A percentile compares a stretch with the other conserved stretches of the same genome.
Conservation (phyloP, 2,797 vertebrate species). For the Notolepis coatsorum region DNA sequence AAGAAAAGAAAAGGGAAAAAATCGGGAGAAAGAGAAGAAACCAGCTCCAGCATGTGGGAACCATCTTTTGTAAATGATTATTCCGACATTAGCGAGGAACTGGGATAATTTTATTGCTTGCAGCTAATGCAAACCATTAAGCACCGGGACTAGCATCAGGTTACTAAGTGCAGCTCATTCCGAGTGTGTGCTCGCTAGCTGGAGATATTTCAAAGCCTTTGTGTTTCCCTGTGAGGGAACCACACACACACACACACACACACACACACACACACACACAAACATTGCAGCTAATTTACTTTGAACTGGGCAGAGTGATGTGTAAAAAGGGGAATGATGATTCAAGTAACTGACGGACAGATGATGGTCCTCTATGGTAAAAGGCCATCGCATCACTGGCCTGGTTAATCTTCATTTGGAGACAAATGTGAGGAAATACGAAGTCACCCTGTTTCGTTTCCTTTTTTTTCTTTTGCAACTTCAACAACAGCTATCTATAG, state of each 20-base stretch:
- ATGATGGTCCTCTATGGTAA: conserved; percentile 50
- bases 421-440: conserved; percentile 36
- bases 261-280: conserved; percentile 33
- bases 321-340: conserved; percentile 45
- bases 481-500: conserved; percentile 11
- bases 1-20: too few relatives aligned
- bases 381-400: conserved; percentile 48
- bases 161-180: conserved; percentile 79
- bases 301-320: conserved; percentile 35
- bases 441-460: conserved; percentile 4
- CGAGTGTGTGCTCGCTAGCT: conserved; percentile 58
- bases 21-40: conserved; percentile 54
- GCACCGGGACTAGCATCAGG: conserved; percentile 76
- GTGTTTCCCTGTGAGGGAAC: conserved; percentile 43
- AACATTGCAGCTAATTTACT: conserved; percentile 59
- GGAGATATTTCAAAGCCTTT: conserved; percentile 71
- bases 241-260: conserved; percentile 29
- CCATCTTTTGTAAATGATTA: conserved; percentile 99
- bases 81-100: conserved; percentile 89
- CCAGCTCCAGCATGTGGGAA: conserved; percentile 92
- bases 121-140: conserved; percentile 94
- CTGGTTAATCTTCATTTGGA: conserved; percentile 49
- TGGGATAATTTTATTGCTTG: conserved; percentile 91
- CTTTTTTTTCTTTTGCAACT: neutral
- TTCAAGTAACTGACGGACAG: conserved; percentile 53